Base-by-base conservation (phyloP, 1,140 invertebrate genomes). In the Leptoteleia sp. region DNA sequence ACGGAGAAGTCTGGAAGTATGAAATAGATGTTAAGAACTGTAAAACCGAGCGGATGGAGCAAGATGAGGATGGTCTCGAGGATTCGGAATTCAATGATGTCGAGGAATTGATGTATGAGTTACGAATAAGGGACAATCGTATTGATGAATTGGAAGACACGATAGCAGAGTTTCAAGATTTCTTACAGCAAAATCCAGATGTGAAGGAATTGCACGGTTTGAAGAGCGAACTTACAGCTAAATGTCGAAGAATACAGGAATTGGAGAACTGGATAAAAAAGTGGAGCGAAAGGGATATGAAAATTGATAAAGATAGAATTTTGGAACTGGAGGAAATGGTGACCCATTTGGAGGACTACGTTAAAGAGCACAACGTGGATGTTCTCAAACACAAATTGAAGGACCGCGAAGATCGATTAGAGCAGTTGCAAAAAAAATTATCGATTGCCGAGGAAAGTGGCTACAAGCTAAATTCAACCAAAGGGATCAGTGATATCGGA, bases 81-180 rank as follows among this genome's bases (percentile, higher is more conserved):
- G 61, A 68, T 19, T 9, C 29, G 9, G 48, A 73, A 29, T 64
- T 47, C 12, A 37, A 38, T 72, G 90, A 91, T 40, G 90, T 92
- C 57, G 91, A 90, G 35, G 90, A 91, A 16, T 89, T 91, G 62
- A 87, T 92, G 31, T 86, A 90, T 48, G 91, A 92, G 64, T 85
- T 97, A 38, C 64, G 11, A 17, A 55, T 35, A 59, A 65, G 87
- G 91, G 15, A 89, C 91, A 91, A 90, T 64, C 91, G 94, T 54
- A 95, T 97, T 75, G 91, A 94, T 76, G 94, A 96, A 87, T 84
- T 97, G 38, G 95, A 96, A 85, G 93, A 96, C 65, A 80, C 81
- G 0, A 80, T 87, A 0, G 68, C 81, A 0, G 84, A 87, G 16
- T 86, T 86, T 31, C 83, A 86, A 42, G 81, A 82, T 25, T 86